Evolutionary conservation across 2,797 vertebrate genomes (phyloP).

Genomic region (Oreonectes daqikongensis): DNA sequence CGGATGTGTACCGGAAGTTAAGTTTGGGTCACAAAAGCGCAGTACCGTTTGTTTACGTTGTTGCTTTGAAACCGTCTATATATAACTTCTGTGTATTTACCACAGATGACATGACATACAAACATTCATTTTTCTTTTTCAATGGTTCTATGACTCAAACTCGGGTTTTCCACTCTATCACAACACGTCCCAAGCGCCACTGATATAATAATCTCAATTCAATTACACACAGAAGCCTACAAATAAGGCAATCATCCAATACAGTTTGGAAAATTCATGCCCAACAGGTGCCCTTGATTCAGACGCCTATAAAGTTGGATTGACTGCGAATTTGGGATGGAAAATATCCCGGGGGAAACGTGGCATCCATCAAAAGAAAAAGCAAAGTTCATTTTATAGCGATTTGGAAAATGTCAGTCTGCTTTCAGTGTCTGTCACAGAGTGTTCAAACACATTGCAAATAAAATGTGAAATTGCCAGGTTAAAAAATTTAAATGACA

Average conservation of each 20-base stretch:
- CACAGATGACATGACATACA: neutral
- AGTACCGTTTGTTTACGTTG: too few relatives aligned
- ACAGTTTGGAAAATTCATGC: slow-evolving; percentile 24
- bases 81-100: neutral
- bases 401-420: slow-evolving; percentile 34
- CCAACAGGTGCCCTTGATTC: slow-evolving; percentile 24
- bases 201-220: slow-evolving; percentile 43
- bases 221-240: slow-evolving; percentile 40
- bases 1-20: too few relatives aligned
- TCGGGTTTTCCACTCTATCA: slow-evolving; percentile 44
- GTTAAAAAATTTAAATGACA: slow-evolving; percentile 39
- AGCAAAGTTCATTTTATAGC: slow-evolving; percentile 70
- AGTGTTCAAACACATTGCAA: slow-evolving; percentile 56
- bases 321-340: slow-evolving; percentile 37
- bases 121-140: slow-evolving; percentile 32
- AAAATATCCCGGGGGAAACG: slow-evolving; percentile 45
- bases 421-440: slow-evolving; percentile 61
- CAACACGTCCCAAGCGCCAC: slow-evolving; percentile 25
- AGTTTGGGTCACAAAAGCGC: too few relatives aligned
- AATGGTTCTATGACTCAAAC: slow-evolving; percentile 35
- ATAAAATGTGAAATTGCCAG: slow-evolving; percentile 29
- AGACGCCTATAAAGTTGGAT: slow-evolving; percentile 29
- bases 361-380: slow-evolving; percentile 71
- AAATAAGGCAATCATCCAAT: slow-evolving; percentile 27
- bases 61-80: neutral